Evolutionary conservation across 2,888 invertebrate species (phyloP).

Genomic region (Spialia ferax): DNA sequence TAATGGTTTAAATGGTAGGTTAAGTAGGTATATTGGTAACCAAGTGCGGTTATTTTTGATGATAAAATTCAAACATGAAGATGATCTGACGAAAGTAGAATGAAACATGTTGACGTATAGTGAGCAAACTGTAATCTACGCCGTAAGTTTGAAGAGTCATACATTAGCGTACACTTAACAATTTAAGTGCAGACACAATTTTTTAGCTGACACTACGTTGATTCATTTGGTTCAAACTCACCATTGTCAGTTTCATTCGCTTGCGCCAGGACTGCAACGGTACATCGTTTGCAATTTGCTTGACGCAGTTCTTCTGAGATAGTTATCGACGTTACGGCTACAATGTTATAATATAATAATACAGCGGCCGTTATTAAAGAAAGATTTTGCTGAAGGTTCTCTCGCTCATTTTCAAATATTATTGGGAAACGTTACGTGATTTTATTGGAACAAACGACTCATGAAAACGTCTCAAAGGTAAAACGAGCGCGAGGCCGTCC

Average conservation of each 20-base stretch:
- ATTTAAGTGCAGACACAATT: slow-evolving; percentile 10
- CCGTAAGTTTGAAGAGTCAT: slow-evolving; percentile 6
- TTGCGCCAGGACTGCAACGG: slow-evolving; percentile 69
- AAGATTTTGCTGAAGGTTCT: slow-evolving; percentile 22
- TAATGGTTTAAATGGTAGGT: no score
- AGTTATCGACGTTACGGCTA: slow-evolving; percentile 65
- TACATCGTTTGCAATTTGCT: slow-evolving; percentile 75
- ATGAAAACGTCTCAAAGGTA: slow-evolving; percentile 54
- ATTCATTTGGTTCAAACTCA: slow-evolving; percentile 62
- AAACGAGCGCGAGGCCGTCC: slow-evolving; percentile 60
- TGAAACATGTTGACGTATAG: slow-evolving; percentile 14
- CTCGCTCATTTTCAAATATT: slow-evolving; percentile 21
- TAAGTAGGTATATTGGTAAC: neutral
- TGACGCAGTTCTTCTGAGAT: slow-evolving; percentile 67
- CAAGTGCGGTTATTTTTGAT: neutral
- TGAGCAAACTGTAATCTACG: slow-evolving; percentile 35
- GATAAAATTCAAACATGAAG: neutral
- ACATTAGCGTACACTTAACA: slow-evolving; percentile 24
- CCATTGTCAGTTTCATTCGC: slow-evolving; percentile 69
- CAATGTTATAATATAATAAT: slow-evolving; percentile 49
- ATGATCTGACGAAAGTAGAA: neutral
- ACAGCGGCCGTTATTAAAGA: slow-evolving; percentile 24
- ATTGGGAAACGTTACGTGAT: slow-evolving; percentile 54
- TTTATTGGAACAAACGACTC: slow-evolving; percentile 50
- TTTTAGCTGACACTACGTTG: slow-evolving; percentile 48